Conservation (phyloP, 1,140 invertebrate genomes). For the Daktulosphaira vitifoliae region DNA sequence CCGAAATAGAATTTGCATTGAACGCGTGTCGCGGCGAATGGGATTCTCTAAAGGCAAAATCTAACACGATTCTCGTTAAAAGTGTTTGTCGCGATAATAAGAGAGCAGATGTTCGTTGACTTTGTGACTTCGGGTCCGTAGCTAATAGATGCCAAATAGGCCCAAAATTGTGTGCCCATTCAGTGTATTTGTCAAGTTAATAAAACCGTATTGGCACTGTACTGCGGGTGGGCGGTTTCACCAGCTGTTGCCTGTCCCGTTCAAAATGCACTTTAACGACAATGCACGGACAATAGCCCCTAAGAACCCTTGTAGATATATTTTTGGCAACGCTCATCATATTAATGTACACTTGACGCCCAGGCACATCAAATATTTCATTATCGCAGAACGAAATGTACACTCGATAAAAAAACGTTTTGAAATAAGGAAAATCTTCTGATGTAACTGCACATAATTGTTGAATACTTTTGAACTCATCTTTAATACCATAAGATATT, state of each 20-base stretch:
- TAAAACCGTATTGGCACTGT: constrained; percentile 24
- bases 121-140: constrained; percentile 26
- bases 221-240: constrained; percentile 22
- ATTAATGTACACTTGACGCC: too few species aligned
- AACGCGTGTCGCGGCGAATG: too few species aligned
- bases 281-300: neutral
- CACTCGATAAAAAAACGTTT: too few species aligned
- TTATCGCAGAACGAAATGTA: too few species aligned
- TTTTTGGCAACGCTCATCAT: too few species aligned
- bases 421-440: too few species aligned
- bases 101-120: constrained; percentile 26
- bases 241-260: constrained; percentile 8
- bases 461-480: too few species aligned
- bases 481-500: too few species aligned
- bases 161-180: constrained; percentile 15
- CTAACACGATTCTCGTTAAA: constrained; percentile 30
- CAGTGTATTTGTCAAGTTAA: constrained; percentile 32
- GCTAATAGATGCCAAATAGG: constrained; percentile 33
- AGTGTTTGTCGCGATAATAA: constrained; percentile 15
- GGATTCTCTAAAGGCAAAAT: constrained; percentile 6
- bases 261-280: constrained; percentile 12
- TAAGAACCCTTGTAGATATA: too few species aligned
- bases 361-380: too few species aligned
- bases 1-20: too few species aligned
- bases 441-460: too few species aligned